Conservation (phyloP, 2,888 invertebrate genomes). For the Agrotis exclamationis region DNA sequence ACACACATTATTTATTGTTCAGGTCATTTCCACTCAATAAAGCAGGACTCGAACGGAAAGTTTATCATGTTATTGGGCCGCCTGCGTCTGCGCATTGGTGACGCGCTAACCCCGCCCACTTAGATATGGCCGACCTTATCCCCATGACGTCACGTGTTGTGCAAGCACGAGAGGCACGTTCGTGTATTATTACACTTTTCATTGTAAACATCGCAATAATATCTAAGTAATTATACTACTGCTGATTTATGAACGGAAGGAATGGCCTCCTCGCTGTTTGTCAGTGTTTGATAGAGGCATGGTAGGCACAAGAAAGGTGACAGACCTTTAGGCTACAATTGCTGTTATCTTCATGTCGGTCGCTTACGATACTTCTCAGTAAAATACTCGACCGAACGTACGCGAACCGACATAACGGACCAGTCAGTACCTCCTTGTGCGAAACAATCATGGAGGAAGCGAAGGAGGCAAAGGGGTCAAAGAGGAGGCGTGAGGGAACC, state of each 20-base stretch:
- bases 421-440: too few relatives aligned
- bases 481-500: too few relatives aligned
- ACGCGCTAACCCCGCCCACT: constrained; percentile 60
- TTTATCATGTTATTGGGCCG: constrained; percentile 40
- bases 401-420: too few relatives aligned
- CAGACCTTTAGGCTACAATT: not conserved
- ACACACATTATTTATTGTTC: not conserved
- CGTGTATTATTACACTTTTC: not conserved
- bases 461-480: too few relatives aligned
- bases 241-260: constrained; percentile 6
- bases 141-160: constrained; percentile 28
- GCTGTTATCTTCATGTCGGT: too few relatives aligned
- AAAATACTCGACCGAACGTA: too few relatives aligned
- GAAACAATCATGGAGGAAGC: too few relatives aligned
- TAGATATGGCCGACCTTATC: constrained; percentile 50
- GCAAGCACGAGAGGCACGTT: not conserved
- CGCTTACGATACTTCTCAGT: too few relatives aligned
- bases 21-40: constrained; percentile 34
- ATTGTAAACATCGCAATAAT: constrained; percentile 11
- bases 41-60: constrained; percentile 43
- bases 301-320: not conserved
- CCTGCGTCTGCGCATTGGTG: constrained; percentile 12
- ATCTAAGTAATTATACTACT: not conserved
- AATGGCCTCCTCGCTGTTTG: not conserved
- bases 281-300: not conserved